Base-by-base conservation (phyloP, 2,888 invertebrate species). In the Alloplasta piceator region DNA sequence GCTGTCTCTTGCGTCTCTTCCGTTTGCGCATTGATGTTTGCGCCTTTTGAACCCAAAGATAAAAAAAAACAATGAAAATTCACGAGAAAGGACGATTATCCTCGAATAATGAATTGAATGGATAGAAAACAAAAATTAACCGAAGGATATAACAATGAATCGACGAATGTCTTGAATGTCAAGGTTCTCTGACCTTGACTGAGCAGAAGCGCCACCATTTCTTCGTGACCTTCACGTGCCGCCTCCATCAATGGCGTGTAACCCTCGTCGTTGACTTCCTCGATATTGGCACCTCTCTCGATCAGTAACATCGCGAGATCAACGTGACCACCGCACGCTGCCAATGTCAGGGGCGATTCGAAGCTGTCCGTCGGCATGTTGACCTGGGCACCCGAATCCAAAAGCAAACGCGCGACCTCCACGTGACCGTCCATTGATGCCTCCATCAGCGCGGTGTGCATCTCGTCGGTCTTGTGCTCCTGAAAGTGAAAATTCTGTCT, bases 361-460 rank as follows among this genome's bases (percentile, higher is more conserved):
- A 99, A 99, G 92, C 99, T 98, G 93, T 99, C 99, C 66, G 98
- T 98, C 73, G 99, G 99, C 98, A 99, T 98, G 93, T 99, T 99
- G 76, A 98, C 98, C 94, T 99, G 99, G 70, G 99, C 99, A 83
- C 99, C 99, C 36, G 98, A 98, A 93, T 99, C 98, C 14, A 99
- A 93, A 84, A 99, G 94, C 83, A 99, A 94, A 86, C 98, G 94
- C 6, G 99, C 99, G 63, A 99, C 99, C 93, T 99, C 99, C 0
- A 99, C 98, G 91, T 99, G 99, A 0, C 99, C 99, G 92, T 99
- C 99, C 99, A 99, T 99, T 80, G 98, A 98, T 70, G 99, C 99
- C 93, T 99, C 99, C 99, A 99, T 99, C 58, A 99, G 94, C 58
- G 99, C 99, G 38, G 99, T 99, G 93, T 99, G 99, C 98, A 99